Percentiles rank a stretch among this genome's conserved stretches.
These are phyloP conservation scores for Falcunculus frontatus DNA, from an alignment of 2,113 vertebrate genomes.

Conservation along the genomic window DNA sequence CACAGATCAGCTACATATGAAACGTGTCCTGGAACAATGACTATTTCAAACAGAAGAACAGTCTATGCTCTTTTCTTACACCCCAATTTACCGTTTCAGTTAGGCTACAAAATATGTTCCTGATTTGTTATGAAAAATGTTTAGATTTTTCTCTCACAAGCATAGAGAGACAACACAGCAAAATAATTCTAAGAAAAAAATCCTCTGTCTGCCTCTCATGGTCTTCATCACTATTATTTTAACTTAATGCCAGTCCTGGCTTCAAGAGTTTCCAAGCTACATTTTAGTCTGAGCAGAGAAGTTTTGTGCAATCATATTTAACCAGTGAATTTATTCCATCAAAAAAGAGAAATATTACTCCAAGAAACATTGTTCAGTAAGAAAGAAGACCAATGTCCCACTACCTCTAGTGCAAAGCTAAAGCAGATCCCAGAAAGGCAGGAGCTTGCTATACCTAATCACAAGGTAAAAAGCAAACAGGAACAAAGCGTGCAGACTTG, in stretches of 20 bases:
- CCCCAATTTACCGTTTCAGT: constrained; percentile 59
- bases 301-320: neutral
- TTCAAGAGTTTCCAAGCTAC: neutral
- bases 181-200: constrained; percentile 3
- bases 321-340: neutral
- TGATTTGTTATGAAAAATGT: constrained; percentile 22
- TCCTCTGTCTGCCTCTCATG: neutral
- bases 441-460: neutral
- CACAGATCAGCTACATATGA: constrained; percentile 45
- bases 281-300: neutral
- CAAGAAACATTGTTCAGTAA: neutral
- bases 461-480: neutral
- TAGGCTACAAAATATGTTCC: constrained; percentile 34
- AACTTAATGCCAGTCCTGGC: neutral
- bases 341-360: neutral
- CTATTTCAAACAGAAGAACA: constrained; percentile 58
- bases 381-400: neutral
- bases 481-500: neutral
- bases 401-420: neutral
- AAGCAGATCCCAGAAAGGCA: neutral
- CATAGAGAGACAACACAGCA: neutral
- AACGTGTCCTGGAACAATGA: constrained; percentile 63
- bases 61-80: constrained; percentile 35
- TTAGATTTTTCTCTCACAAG: neutral
- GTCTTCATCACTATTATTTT: neutral